Base-by-base conservation (phyloP, 2,797 vertebrate species). In the Clarias fuscus region DNA sequence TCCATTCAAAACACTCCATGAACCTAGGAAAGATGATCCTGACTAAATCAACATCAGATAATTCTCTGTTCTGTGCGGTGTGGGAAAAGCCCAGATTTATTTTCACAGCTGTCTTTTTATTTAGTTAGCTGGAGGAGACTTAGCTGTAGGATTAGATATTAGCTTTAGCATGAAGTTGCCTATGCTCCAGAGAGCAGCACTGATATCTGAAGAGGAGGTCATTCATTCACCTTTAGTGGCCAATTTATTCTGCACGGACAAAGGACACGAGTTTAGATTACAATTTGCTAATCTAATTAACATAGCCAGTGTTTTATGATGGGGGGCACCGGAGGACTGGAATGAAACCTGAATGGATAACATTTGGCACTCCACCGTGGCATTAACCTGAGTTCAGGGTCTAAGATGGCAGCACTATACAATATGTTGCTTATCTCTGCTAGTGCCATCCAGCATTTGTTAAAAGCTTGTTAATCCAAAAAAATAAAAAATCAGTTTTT, bases 401-500 rank as follows among this genome's bases (percentile, higher is more conserved):
- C 75, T 5, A 14, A 64, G 59, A 37, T 14, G 14, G 5, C 22
- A 80, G n/a, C 3, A 1, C 33, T 64, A 40, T 62, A 10, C 7
- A 8, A 53, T 13, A 53, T 53, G 11, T 22, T 33, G 14, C 20
- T 40, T 14, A 62, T 64, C 33, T 40, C 11, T 43, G 58, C 22
- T 43, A 22, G 59, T 40, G 77, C 30, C 33, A 80, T 1, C 22
- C 33, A n/a, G 22, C 33, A 17, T 59, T 48, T 56, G 78, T 62
- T 84, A 75, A 83, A 73, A 62, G 73, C 64, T 70, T 53, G 33
- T 62, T n/a, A 40, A 80, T 64, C 30, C 33, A 78, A 58, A 22
- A 24, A 27, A 73, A 37, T 4, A 76, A 53, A n/a, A 53, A 83
- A 86, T 86, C 64, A 64, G 71, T 72, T 40, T 78, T 72, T 56